Evolutionary conservation across 2,113 vertebrate species (phyloP).

Genomic region (Otocyon megalotis): DNA sequence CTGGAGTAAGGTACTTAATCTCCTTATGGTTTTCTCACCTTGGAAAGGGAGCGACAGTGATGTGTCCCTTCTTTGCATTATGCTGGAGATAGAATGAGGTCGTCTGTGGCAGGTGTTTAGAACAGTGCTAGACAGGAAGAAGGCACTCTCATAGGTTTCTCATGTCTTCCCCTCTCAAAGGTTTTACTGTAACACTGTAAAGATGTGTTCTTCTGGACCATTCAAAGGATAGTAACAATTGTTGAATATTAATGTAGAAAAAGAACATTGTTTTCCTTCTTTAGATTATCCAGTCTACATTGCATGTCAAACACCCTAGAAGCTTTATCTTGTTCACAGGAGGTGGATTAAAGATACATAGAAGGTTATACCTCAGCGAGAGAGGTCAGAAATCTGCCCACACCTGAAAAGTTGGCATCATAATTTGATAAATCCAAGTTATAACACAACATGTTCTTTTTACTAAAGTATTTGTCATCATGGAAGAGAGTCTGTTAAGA

Average conservation of each 20-base stretch:
- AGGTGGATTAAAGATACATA: background rate
- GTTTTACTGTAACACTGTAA: too few species aligned
- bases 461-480: background rate
- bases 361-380: background rate
- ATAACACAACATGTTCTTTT: background rate
- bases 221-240: background rate
- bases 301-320: background rate
- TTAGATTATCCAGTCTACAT: background rate
- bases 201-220: background rate
- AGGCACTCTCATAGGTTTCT: background rate
- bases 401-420: background rate
- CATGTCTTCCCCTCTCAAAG: background rate
- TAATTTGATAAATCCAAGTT: background rate
- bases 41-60: background rate
- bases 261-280: background rate
- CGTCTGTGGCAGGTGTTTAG: too few species aligned
- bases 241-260: background rate
- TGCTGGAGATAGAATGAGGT: background rate
- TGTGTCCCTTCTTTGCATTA: background rate
- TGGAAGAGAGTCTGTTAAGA: background rate
- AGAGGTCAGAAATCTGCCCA: background rate
- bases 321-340: background rate
- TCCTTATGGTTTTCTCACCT: background rate
- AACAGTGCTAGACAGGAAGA: rapidly evolving
- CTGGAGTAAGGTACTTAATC: too few species aligned